Percentiles rank a stretch among this genome's conserved stretches.
phyloP scores from a whole-genome alignment of 2,797 vertebrate species.

The Pelodytes ibericus region DNA sequence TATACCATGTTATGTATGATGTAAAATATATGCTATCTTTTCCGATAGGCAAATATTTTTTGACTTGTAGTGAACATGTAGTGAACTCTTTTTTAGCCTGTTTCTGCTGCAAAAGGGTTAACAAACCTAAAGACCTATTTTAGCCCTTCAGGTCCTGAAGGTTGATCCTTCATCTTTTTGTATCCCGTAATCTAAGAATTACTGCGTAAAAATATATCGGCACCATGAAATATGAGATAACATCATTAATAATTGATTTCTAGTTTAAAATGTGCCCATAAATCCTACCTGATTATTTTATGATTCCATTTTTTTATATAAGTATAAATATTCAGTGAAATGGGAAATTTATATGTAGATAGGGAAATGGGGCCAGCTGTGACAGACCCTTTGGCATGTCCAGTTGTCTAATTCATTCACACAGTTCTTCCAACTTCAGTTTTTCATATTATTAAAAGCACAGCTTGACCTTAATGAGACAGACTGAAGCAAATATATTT shows the following conservation, averaged over 20 bases:
- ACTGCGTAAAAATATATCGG: not conserved
- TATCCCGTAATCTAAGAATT: not conserved
- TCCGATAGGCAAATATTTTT: too few species aligned
- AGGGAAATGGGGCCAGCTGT: not conserved
- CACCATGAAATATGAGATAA: constrained; percentile 14
- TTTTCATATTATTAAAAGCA: not conserved
- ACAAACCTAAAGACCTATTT: not conserved
- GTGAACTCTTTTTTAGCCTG: too few species aligned
- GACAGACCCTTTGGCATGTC: not conserved
- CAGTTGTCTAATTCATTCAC: not conserved
- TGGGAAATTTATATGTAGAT: constrained; percentile 20
- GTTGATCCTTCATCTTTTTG: not conserved
- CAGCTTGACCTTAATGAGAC: not conserved
- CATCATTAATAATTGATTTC: constrained; percentile 30
- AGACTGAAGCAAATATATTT: not conserved
- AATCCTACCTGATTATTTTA: constrained; percentile 10
- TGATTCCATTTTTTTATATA: constrained; percentile 1
- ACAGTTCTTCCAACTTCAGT: not conserved
- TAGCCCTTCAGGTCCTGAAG: not conserved
- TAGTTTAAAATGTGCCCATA: constrained; percentile 21
- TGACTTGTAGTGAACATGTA: too few species aligned
- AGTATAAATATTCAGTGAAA: constrained; percentile 15
- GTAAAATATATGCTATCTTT: too few species aligned
- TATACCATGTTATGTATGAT: too few species aligned
- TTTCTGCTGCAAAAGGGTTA: too few species aligned